Evolutionary conservation across 1,140 invertebrate species (phyloP), one percentile per base, ranked within the genome.

Genomic region (Heliothis virescens): DNA sequence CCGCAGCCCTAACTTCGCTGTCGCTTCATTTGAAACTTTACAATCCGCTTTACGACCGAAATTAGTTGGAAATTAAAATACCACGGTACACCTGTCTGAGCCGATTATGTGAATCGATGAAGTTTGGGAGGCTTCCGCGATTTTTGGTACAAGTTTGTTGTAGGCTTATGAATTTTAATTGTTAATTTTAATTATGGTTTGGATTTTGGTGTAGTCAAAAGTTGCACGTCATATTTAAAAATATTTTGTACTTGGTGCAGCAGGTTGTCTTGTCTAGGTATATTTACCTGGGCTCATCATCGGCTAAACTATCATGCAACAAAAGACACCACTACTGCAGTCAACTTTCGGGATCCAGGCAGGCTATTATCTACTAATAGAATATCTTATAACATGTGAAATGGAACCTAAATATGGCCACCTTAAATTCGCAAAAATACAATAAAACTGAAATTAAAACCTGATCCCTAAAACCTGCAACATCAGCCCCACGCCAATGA

Each of bases 11-110:
- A 85, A 88, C 86, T 87, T 87, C 50, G 63, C 48, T 67, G 60
- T 76, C 76, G 18, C 57, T 83, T 90, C 86, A 92, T 92, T 90
- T 90, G 79, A 80, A 92, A 92, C 86, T 92, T 91, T 79, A 59
- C 86, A 90, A 92, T 91, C 91, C 88, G 87, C 91, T 92, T 92
- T 86, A 84, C 86, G 86, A 82, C 74, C 79, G 79, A 90, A 91
- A 92, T 91, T 91, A 90, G 89, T 87, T 84, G 82, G 79, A 85
- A 90, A 91, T 89, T 89, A 89, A 91, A 91, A 89, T 89, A 53
- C 84, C 85, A 82, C 55, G 55, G 79, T 57, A 65, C 85, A 87
- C 87, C 85, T 87, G 83, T 84, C 86, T 89, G 85, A 89, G 85
- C 87, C 85, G 86, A 85, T 89, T 89, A 87, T 63, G 73, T 69